Conservation (phyloP, 2,888 invertebrate genomes). For the Synanthedon andrenaeformis region DNA sequence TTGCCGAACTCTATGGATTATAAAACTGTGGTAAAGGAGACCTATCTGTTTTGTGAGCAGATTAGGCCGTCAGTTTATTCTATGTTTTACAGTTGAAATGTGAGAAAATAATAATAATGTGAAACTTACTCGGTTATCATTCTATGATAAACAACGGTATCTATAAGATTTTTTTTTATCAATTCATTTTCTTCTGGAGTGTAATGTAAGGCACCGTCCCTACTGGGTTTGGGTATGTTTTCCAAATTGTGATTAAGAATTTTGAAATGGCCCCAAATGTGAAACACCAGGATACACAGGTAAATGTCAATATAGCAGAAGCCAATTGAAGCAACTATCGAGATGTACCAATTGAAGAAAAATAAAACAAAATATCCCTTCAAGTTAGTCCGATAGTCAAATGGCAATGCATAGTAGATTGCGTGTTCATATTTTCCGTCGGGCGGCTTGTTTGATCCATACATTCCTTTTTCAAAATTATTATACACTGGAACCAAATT, state of each 20-base stretch:
- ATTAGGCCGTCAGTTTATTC: too few species aligned
- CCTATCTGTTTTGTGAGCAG: too few species aligned
- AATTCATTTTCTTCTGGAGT: background rate
- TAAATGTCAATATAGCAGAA: background rate
- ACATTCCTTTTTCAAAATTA: constrained; percentile 10
- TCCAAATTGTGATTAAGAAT: constrained; percentile 6
- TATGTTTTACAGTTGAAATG: too few species aligned
- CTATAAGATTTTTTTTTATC: background rate
- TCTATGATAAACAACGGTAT: background rate
- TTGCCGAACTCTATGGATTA: too few species aligned
- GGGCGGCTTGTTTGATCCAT: background rate
- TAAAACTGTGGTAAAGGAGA: too few species aligned
- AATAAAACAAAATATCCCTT: constrained; percentile 7
- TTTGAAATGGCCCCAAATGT: constrained; percentile 10
- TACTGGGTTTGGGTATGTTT: constrained; percentile 2
- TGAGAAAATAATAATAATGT: too few species aligned
- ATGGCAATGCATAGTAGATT: constrained; percentile 10
- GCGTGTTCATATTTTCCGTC: constrained; percentile 10
- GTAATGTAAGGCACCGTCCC: too few species aligned
- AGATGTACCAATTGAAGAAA: constrained; percentile 9
- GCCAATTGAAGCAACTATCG: constrained; percentile 4
- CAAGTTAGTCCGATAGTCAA: constrained; percentile 7
- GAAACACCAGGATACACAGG: constrained; percentile 1
- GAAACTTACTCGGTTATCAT: background rate
- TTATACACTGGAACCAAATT: constrained; percentile 12